These are phyloP conservation scores for Chamaea fasciata DNA, from an alignment of 2,113 vertebrate species.

Conservation along the genomic window DNA sequence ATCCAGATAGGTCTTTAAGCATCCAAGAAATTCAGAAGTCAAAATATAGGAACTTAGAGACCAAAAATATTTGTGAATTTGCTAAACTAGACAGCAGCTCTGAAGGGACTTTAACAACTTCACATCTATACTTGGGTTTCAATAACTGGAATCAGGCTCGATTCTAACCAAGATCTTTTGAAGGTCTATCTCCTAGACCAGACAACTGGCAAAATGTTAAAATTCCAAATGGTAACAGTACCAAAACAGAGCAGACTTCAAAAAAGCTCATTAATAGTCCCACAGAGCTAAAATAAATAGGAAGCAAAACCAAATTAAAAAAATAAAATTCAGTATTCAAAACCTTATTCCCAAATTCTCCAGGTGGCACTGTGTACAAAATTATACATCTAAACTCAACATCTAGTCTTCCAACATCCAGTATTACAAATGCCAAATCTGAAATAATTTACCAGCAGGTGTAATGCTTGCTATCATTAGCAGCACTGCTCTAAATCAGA, in stretches of 20 bases:
- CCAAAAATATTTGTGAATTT: neutral
- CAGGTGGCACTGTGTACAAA: constrained; percentile 64
- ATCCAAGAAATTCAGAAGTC: neutral
- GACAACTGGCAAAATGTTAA: neutral
- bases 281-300: neutral
- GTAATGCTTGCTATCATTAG: neutral
- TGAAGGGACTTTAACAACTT: neutral
- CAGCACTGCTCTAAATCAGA: neutral
- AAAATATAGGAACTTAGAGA: neutral
- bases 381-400: constrained; percentile 45
- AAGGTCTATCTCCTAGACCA: neutral
- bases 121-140: neutral
- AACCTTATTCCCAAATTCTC: constrained; percentile 56
- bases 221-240: neutral
- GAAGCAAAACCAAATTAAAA: neutral
- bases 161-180: neutral
- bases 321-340: neutral
- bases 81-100: neutral
- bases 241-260: neutral
- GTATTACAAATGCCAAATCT: constrained; percentile 9
- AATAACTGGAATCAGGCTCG: neutral
- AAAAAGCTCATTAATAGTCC: neutral
- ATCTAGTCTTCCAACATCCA: neutral
- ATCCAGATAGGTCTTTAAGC: neutral
- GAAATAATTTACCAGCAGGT: constrained; percentile 11